A percentile compares a stretch with the other conserved stretches of the same genome.
These are phyloP conservation scores for Antechinus flavipes DNA, from an alignment of 2,113 vertebrate species.

Conservation along the genomic window DNA sequence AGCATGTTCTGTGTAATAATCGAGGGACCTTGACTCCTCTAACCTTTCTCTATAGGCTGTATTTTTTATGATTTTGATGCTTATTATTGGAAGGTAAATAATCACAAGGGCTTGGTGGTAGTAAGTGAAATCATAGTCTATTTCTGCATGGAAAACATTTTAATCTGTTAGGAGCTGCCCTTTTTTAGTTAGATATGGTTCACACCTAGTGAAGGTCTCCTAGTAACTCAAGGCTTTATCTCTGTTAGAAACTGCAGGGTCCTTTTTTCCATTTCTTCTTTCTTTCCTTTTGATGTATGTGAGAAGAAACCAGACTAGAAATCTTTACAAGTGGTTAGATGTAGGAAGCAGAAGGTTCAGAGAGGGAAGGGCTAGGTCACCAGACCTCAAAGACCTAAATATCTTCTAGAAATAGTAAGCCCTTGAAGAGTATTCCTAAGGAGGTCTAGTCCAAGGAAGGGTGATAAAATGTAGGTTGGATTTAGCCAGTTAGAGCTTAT, in stretches of 20 bases:
- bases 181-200: constrained; percentile 71
- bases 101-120: constrained; percentile 38
- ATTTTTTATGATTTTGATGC: constrained; percentile 45
- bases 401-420: neutral
- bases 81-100: constrained; percentile 52
- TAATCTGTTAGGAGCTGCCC: constrained; percentile 72
- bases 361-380: neutral
- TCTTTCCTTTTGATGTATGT: constrained; percentile 61
- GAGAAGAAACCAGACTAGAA: constrained; percentile 63
- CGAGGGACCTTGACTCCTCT: neutral
- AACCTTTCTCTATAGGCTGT: neutral
- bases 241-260: constrained; percentile 65
- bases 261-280: constrained; percentile 65
- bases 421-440: neutral
- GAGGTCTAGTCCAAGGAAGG: neutral
- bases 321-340: neutral
- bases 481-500: constrained; percentile 1
- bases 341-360: neutral
- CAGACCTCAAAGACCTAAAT: neutral
- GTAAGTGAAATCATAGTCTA: constrained; percentile 61
- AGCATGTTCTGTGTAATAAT: neutral
- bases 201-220: constrained; percentile 71
- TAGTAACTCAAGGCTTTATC: constrained; percentile 73
- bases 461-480: neutral
- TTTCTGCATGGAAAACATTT: constrained; percentile 62